Conservation (phyloP, 2,797 vertebrate genomes). For the Pangasius macronema region DNA sequence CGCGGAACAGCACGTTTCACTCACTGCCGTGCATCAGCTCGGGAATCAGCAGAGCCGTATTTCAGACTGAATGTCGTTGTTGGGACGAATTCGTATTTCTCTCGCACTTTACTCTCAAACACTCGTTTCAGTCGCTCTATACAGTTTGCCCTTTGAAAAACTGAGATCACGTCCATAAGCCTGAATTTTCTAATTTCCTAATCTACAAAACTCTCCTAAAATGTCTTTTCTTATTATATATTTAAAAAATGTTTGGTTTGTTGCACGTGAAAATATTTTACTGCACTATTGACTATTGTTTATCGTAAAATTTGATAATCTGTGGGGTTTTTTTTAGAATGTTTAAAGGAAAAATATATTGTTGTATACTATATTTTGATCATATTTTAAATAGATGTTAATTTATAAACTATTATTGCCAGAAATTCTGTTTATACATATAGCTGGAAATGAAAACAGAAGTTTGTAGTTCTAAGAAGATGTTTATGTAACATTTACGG, state of each 20-base stretch:
- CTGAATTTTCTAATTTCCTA: not conserved
- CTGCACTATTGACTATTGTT: not conserved
- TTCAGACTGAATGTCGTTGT: not conserved
- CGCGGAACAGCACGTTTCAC: not conserved
- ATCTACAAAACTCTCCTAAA: not conserved
- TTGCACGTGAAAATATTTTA: not conserved
- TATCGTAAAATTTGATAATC: not conserved
- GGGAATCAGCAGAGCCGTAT: not conserved
- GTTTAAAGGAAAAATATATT: not conserved
- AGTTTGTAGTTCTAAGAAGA: not conserved
- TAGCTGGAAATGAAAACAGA: not conserved
- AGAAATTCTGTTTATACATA: not conserved
- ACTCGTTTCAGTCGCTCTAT: not conserved
- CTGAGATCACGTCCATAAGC: not conserved
- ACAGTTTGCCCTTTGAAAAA: not conserved
- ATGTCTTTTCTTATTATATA: not conserved
- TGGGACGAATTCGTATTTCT: not conserved
- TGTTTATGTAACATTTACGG: not conserved
- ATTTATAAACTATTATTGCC: not conserved
- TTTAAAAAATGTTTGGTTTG: not conserved
- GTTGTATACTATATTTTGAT: not conserved
- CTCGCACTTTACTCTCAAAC: not conserved
- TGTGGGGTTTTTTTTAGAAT: not conserved
- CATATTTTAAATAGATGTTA: not conserved
- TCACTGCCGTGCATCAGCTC: not conserved